These are phyloP conservation scores for Patella pellucida DNA, from an alignment of 2,888 invertebrate species.

Conservation along the genomic window DNA sequence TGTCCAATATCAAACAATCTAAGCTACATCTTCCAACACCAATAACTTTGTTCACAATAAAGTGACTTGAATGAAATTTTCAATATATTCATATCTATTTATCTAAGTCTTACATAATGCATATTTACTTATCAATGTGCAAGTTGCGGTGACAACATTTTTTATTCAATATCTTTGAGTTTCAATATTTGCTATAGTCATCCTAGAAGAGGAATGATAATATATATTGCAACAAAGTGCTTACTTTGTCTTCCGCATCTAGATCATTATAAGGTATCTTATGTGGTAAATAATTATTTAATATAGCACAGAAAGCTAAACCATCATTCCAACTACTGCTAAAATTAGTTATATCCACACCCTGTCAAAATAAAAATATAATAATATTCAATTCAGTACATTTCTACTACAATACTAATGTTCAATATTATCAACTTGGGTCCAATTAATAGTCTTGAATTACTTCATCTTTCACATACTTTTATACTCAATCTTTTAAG, in stretches of 20 bases:
- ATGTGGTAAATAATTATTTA: slow-evolving; percentile 91
- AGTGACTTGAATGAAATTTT: no score
- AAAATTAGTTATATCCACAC: slow-evolving; percentile 95
- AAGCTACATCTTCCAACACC: no score
- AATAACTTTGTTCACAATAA: no score
- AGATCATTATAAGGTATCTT: slow-evolving; percentile 84
- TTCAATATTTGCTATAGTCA: neutral
- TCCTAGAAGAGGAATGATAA: neutral
- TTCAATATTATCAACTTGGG: no score
- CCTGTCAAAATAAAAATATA: slow-evolving; percentile 43
- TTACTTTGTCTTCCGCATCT: slow-evolving; percentile 78
- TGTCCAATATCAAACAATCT: neutral
- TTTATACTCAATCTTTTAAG: no score
- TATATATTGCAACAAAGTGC: neutral
- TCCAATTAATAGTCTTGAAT: no score
- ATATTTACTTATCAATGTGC: neutral
- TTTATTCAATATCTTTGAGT: no score
- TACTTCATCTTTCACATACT: no score
- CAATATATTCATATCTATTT: no score
- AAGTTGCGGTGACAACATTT: neutral
- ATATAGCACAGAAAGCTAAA: slow-evolving; percentile 89
- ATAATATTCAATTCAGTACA: no score
- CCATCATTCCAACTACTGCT: slow-evolving; percentile 97
- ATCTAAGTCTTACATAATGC: neutral
- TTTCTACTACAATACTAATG: no score